phyloP scores from a whole-genome alignment of 30 jellyfish, hydroid and myxozoan genomes.

The Hydractinia symbiolongicarpus region DNA sequence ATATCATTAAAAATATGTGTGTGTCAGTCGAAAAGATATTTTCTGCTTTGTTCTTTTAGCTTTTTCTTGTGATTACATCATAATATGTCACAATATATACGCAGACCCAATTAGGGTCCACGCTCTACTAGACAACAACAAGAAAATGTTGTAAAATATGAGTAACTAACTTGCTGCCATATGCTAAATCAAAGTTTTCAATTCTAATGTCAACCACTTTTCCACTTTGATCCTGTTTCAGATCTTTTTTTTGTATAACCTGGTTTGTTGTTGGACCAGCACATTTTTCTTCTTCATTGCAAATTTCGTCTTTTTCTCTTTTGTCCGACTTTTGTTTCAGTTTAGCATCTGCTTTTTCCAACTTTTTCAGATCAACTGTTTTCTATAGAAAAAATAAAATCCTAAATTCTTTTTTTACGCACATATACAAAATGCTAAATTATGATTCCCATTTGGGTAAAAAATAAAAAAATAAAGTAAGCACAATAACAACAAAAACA shows the following conservation, averaged over 20 bases:
- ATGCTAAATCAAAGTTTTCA: slow-evolving; percentile 82
- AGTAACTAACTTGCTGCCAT: slow-evolving; percentile 81
- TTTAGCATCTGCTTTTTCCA: slow-evolving; percentile 87
- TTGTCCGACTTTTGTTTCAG: slow-evolving; percentile 60
- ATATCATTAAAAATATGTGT: too few species aligned
- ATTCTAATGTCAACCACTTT: slow-evolving; percentile 70
- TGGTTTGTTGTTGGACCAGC: slow-evolving; percentile 77
- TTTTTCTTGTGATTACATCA: too few species aligned
- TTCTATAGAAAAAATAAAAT: slow-evolving; percentile 29
- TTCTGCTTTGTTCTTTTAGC: too few species aligned
- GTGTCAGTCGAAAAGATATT: too few species aligned
- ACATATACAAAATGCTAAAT: not conserved
- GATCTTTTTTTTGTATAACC: slow-evolving; percentile 64
- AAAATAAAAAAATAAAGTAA: not conserved
- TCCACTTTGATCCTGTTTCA: slow-evolving; percentile 43
- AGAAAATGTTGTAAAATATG: too few species aligned
- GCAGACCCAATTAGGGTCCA: too few species aligned
- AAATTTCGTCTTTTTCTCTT: slow-evolving; percentile 35
- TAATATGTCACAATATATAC: too few species aligned
- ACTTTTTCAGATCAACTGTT: slow-evolving; percentile 62
- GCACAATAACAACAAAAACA: not conserved
- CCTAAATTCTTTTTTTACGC: too few species aligned
- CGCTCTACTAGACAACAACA: too few species aligned
- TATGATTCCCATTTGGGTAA: not conserved
- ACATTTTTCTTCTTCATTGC: slow-evolving; percentile 15